Evolutionary conservation across 92 coral and sea anemone species (phyloP), one percentile per base, ranked within the genome.

Genomic region (Desmophyllum pertusum): DNA sequence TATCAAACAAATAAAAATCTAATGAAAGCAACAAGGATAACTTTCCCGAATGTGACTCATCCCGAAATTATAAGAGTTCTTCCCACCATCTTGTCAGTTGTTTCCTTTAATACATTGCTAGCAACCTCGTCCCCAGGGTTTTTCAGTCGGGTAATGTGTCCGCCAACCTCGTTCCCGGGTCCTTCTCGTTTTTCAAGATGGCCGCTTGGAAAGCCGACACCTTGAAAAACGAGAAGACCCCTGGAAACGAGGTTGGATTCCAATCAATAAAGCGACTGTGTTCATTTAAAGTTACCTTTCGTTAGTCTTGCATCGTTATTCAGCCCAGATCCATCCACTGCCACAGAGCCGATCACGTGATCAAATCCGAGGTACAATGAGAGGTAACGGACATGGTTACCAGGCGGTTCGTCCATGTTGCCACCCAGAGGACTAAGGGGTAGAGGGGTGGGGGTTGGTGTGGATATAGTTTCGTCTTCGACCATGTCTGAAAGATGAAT

Each of bases 351-450:
- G 33, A 91, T 87, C 76, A 96, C 93, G 85, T 94, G 96, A 70
- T 94, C 98, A 84, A 96, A 96, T n/a, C 99, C 99, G 66, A 94
- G 85, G 80, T 92, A 94, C 64, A 96, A 64, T 19, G 98, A 93
- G 72, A 96, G 90, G 53, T 89, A 77, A 75, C 85, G 91, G 4
- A 85, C 77, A 30, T 86, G 87, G 73, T 65, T 67, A 80, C 72
- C 87, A 5, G 72, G 69, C 30, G 81, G 81, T 37, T 51, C 81
- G 35, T 40, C 87, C 31, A 62, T 41, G 10, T 79, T 62, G 33
- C 77, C 76, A 51, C 61, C 84, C 14, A 81, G 70, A 29, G 85
- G 79, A 62, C 89, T 90, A 15, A 87, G 88, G 38, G 89, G 91
- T 0, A 89, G 89, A 10, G 85, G 70, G 21, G 95, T 80, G 50